Evolutionary conservation across 2,113 vertebrate species (phyloP), one percentile per base, ranked within the genome.

Genomic region (Sturnus vulgaris): DNA sequence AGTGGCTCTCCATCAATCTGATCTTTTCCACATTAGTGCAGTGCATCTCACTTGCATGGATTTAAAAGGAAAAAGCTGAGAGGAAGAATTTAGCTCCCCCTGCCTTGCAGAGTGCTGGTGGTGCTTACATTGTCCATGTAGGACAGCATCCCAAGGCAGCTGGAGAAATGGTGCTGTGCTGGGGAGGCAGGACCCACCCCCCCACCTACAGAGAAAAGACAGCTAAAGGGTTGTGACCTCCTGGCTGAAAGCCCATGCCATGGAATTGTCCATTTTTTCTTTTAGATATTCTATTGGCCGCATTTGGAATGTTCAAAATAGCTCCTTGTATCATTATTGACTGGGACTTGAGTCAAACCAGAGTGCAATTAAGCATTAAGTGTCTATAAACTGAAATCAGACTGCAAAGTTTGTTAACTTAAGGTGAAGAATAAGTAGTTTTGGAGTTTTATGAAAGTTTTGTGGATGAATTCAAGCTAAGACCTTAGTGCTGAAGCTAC

Each of bases 101-200:
- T 57, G 31, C 24, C 11, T 39, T 42, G 30, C n/a, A 4, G 24
- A 8, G 64, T 10, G 40, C 14, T 76, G 57, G 21, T 18, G 5
- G 25, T 1, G 3, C 52, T 69, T 25, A 8, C 0, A 3, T 11
- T 13, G 17, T 70, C 31, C 3, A 0, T 6, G 56, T 30, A 12
- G 50, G 1, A 1, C 44, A 57, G 55, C 49, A 30, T 24, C 25
- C 12, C 15, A 7, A 30, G 30, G 27, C 39, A 52, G 23, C 22
- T 81, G 68, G 35, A 50, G 61, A 24, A 56, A 40, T 5, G 37
- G 8, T 37, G 40, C 31, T 66, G 33, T 31, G 40, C 47, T 52
- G 73, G 37, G 33, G 12, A 23, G 53, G 30, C 35, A 64, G 60
- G 46, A 82, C 21, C n/a, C 22, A 16, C 9, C n/a, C 31, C 22